Base-by-base conservation (phyloP, 2,113 vertebrate genomes). In the Salvelinus fontinalis region DNA sequence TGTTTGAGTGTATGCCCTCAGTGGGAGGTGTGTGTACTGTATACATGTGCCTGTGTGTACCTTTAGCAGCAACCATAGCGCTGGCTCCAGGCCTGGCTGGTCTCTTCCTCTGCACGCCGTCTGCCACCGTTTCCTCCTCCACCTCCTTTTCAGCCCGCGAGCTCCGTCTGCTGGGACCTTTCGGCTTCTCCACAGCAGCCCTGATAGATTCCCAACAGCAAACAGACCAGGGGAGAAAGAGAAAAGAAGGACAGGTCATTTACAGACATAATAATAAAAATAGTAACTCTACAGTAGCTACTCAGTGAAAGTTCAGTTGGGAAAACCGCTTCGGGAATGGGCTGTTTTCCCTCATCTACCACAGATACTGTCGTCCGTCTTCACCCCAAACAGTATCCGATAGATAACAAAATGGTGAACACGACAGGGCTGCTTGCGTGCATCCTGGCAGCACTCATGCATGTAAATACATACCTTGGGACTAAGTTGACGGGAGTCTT, bases 91-190 rank as follows among this genome's bases (percentile, higher is more conserved):
- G 97, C 64, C 97, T 86, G 71, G 94, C 95, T 4, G 95, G 93
- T 79, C 97, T 93, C 90, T 99, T 99, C 85, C 97, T 95, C 80
- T 96, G 95, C 79, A 95, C 94, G 0, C 95, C 97, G 90, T 99
- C 97, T 75, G 93, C 86, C 29, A 89, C 89, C 27, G 89, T 85
- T 79, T 99, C 97, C 89, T 94, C 85, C 83, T 95, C 94, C 31
- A 93, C 88, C 88, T 95, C 95, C 81, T 97, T 97, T 87, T 99
- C 97, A 73, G 96, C 93, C 81, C 96, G 95, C 73, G 97, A 97
- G 92, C 97, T 99, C 92, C 96, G 95, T 85, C 97, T 93, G 84
- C 93, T 97, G 26, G 96, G 95, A 73, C 95, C 96, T 92, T 97
- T 99, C 78, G 95, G 95, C 84, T 96, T 98, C 92, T 99, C 97